Evolutionary conservation across 2,113 vertebrate species (phyloP).

Genomic region (Machaerirhynchus nigripectus): DNA sequence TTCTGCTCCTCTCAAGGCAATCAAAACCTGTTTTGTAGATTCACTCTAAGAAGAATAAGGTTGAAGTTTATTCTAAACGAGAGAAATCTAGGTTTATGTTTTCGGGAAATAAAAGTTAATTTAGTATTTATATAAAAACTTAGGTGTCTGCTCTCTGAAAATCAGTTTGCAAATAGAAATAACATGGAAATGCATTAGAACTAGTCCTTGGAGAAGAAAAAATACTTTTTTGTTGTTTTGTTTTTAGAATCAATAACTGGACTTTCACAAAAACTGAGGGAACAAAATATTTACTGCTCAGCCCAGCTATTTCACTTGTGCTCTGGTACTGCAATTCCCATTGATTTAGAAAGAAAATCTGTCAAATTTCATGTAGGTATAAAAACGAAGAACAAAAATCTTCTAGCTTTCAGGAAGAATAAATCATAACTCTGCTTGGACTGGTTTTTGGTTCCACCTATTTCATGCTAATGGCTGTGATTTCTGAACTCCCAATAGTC

Average conservation of each 20-base stretch:
- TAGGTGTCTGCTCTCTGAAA: not conserved
- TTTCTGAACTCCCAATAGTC: conserved; percentile 20
- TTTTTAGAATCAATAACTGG: not conserved
- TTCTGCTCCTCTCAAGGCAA: not conserved
- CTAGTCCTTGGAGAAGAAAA: not conserved
- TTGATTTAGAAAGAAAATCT: conserved; percentile 24
- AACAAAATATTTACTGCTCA: not conserved
- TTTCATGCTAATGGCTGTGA: not conserved
- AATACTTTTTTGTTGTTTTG: not conserved
- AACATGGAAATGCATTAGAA: not conserved
- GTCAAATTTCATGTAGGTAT: not conserved
- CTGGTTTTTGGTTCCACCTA: conserved; percentile 21
- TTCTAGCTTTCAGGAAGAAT: conserved; percentile 13
- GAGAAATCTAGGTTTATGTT: not conserved
- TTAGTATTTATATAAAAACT: not conserved
- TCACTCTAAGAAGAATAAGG: not conserved
- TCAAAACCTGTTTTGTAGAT: not conserved
- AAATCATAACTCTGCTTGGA: conserved; percentile 21
- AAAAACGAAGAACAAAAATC: conserved; percentile 20
- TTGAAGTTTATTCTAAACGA: not conserved
- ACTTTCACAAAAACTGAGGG: not conserved
- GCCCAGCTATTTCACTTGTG: not conserved
- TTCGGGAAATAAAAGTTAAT: not conserved
- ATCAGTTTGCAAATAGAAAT: not conserved
- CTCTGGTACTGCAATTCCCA: not conserved